Evolutionary conservation across 2,797 vertebrate genomes (phyloP).

Genomic region (Sternotherus odoratus): DNA sequence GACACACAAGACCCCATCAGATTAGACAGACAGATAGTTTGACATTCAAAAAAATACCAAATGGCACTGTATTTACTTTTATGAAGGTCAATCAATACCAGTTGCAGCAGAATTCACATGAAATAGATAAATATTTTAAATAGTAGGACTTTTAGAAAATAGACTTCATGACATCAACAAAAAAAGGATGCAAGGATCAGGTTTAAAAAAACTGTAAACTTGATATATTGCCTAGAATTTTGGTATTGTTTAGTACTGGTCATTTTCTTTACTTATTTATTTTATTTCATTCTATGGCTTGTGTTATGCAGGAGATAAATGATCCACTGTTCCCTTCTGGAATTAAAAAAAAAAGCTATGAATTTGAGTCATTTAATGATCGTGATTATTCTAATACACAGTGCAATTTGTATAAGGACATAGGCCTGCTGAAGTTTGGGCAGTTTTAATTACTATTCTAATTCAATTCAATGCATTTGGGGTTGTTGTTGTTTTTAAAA

Average conservation of each 20-base stretch:
- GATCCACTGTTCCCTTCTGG: neutral
- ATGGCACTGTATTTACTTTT: constrained; percentile 58
- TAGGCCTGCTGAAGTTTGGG: neutral
- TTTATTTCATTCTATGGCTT: neutral
- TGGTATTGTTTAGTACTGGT: neutral
- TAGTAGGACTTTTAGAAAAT: neutral
- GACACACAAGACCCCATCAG: constrained; percentile 59
- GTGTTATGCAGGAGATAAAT: neutral
- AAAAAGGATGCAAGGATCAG: neutral
- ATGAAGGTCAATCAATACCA: constrained; percentile 59
- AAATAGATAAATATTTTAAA: neutral
- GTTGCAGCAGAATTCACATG: constrained; percentile 35
- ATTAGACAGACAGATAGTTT: constrained; percentile 51
- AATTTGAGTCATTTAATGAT: neutral
- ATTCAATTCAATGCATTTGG: neutral
- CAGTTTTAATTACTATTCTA: neutral
- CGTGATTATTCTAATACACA: neutral
- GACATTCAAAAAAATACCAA: constrained; percentile 65
- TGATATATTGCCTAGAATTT: neutral
- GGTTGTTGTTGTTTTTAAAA: neutral
- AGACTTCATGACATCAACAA: neutral
- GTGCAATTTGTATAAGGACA: neutral
- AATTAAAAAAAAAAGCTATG: neutral
- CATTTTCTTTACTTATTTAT: neutral
- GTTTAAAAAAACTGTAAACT: neutral